A percentile compares a stretch with the other conserved stretches of the same genome.
These are phyloP conservation scores for Mimas tiliae DNA, from an alignment of 2,888 invertebrate genomes.

Conservation along the genomic window DNA sequence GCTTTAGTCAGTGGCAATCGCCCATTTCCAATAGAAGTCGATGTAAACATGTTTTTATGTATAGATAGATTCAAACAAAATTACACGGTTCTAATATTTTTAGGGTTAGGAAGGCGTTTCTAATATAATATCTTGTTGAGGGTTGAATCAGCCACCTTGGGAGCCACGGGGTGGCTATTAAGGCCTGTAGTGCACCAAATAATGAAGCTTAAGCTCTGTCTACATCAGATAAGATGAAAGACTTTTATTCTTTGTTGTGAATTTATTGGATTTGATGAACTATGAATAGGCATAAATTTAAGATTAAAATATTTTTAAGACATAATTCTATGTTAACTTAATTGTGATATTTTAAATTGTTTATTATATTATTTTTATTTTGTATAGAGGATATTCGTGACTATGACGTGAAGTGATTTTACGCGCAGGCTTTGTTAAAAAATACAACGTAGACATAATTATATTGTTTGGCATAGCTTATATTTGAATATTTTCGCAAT, in stretches of 20 bases:
- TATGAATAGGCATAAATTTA: no score
- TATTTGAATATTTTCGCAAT: not conserved
- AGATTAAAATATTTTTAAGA: not conserved
- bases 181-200: constrained; percentile 31
- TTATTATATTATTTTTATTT: no score
- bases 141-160: constrained; percentile 63
- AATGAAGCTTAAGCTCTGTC: constrained; percentile 25
- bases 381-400: no score
- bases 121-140: constrained; percentile 58
- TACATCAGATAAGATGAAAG: not conserved
- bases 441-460: no score
- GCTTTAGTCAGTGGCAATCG: no score
- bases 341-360: not conserved
- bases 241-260: not conserved
- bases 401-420: no score
- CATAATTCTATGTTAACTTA: not conserved
- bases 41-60: constrained; percentile 55
- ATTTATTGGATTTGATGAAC: not conserved
- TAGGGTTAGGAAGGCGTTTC: constrained; percentile 67
- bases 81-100: constrained; percentile 69
- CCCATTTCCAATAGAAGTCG: constrained; percentile 28
- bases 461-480: no score
- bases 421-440: no score
- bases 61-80: constrained; percentile 70
- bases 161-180: constrained; percentile 56